Evolutionary conservation across 2,888 invertebrate genomes (phyloP).

Genomic region (Nematopogon swammerdamellus): DNA sequence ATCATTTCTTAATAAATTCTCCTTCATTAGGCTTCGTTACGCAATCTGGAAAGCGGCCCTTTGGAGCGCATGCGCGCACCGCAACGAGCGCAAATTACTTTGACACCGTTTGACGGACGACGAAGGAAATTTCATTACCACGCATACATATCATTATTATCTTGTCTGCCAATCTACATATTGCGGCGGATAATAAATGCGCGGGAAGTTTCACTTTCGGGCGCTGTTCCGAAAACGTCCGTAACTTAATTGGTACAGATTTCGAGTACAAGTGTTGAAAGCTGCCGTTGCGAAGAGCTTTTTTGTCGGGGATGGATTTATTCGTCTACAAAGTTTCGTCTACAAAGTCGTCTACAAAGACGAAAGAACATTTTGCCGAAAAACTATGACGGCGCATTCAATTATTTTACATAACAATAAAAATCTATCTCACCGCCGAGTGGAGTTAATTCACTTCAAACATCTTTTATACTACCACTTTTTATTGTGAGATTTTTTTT

Average conservation of each 20-base stretch:
- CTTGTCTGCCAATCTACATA: conserved; percentile 54
- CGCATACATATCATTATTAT: conserved; percentile 58
- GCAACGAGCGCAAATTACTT: conserved; percentile 56
- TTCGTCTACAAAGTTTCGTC: no score
- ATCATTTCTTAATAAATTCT: not conserved
- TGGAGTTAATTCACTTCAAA: no score
- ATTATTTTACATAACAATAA: no score
- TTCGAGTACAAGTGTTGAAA: not conserved
- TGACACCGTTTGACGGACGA: conserved; percentile 54
- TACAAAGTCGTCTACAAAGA: no score
- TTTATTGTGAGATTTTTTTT: no score
- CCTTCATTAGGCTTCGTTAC: conserved; percentile 22
- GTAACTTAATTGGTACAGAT: conserved; percentile 21
- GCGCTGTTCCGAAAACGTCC: conserved; percentile 54
- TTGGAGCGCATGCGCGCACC: conserved; percentile 39
- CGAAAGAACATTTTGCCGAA: no score
- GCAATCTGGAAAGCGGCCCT: conserved; percentile 55
- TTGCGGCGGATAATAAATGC: conserved; percentile 54
- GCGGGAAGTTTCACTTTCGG: conserved; percentile 54
- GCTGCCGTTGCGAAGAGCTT: not conserved
- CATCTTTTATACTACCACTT: no score
- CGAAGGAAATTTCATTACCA: conserved; percentile 53
- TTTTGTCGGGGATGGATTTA: no score
- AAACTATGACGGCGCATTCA: no score
- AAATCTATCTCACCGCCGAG: no score